Percentiles rank a stretch among this genome's conserved stretches.
phyloP scores from a whole-genome alignment of 2,888 invertebrate species.

The Xiphydria camelus region DNA sequence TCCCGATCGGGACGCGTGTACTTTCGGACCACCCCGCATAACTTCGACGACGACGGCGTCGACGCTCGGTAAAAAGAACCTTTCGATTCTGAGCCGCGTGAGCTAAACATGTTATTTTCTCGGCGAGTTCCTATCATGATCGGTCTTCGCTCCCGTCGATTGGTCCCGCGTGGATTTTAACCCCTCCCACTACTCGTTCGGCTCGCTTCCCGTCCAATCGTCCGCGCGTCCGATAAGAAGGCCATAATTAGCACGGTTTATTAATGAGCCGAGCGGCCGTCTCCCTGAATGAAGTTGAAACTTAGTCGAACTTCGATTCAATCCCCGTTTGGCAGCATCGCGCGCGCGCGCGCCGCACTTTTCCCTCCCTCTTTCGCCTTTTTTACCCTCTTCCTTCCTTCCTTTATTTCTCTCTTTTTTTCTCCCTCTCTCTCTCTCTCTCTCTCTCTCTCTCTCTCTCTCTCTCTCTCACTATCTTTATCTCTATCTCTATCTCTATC shows the following conservation, averaged over 20 bases:
- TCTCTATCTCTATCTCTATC: too few species aligned
- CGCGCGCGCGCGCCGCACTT: too few species aligned
- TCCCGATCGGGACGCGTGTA: too few species aligned
- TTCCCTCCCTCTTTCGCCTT: too few species aligned
- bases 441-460: not conserved
- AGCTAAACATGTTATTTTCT: constrained; percentile 49
- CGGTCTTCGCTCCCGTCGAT: constrained; percentile 33
- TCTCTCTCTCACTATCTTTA: not conserved
- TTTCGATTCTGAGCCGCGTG: constrained; percentile 15
- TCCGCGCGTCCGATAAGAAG: constrained; percentile 41
- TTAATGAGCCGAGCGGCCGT: constrained; percentile 42
- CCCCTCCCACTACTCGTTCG: constrained; percentile 40
- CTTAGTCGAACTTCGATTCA: not conserved
- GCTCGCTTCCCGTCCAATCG: constrained; percentile 41
- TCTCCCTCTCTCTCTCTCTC: not conserved
- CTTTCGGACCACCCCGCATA: constrained; percentile 1
- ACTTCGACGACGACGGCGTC: constrained; percentile 1
- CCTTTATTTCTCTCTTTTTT: not conserved
- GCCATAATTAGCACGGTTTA: constrained; percentile 52
- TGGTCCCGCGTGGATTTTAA: constrained; percentile 40
- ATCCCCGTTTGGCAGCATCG: too few species aligned
- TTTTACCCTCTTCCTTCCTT: not conserved
- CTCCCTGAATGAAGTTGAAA: constrained; percentile 36
- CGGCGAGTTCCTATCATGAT: constrained; percentile 41
- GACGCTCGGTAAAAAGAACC: constrained; percentile 5